phyloP scores from a whole-genome alignment of 2,113 vertebrate species.

The Chloroceryle aenea region DNA sequence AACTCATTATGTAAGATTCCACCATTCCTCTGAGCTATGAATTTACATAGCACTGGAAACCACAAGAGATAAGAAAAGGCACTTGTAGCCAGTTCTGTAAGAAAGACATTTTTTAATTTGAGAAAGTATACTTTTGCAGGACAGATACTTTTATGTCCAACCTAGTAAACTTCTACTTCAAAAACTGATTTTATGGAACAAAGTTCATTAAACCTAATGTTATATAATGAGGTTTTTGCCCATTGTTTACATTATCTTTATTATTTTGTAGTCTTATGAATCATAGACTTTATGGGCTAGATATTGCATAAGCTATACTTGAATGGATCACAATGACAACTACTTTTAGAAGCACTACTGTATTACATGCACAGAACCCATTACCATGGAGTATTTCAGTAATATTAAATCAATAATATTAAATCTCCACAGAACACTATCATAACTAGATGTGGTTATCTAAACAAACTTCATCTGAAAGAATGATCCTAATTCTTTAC shows the following conservation, averaged over 20 bases:
- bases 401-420: neutral
- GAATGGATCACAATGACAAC: neutral
- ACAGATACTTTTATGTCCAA: neutral
- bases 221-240: neutral
- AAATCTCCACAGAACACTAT: neutral
- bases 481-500: neutral
- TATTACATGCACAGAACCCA: neutral
- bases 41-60: neutral
- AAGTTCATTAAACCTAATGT: neutral
- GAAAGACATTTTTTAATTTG: neutral
- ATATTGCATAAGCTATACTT: neutral
- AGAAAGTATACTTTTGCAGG: neutral
- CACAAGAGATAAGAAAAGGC: neutral
- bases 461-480: neutral
- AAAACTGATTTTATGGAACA: neutral
- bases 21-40: neutral
- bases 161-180: neutral
- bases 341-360: neutral
- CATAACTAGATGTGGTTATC: neutral
- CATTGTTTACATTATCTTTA: neutral
- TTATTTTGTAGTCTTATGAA: neutral
- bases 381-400: neutral
- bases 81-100: neutral
- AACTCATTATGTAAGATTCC: neutral
- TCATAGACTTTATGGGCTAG: neutral